Conservation (phyloP, 2,797 vertebrate genomes). For the Gadopsis bispinosus region DNA sequence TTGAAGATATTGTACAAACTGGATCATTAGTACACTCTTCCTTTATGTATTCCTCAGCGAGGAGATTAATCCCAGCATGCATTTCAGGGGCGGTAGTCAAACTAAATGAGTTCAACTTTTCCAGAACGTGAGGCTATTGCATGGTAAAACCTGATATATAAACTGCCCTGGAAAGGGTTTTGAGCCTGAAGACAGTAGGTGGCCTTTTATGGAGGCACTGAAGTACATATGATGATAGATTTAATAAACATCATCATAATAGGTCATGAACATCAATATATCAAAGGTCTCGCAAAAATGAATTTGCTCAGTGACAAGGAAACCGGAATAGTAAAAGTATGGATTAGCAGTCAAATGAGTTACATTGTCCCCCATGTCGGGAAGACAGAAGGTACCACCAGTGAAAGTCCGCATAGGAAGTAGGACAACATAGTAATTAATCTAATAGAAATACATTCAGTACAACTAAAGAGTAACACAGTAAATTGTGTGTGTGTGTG, state of each 20-base stretch:
- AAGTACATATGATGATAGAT: background rate
- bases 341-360: background rate
- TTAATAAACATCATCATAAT: background rate
- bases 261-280: background rate
- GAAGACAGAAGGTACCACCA: background rate
- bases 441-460: too few species aligned
- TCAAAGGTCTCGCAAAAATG: background rate
- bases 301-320: background rate
- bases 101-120: background rate
- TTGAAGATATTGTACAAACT: slow-evolving; percentile 8
- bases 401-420: background rate
- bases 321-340: background rate
- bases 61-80: background rate
- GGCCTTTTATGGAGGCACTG: background rate
- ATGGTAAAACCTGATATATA: background rate
- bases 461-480: background rate
- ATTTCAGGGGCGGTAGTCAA: background rate
- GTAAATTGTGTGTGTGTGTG: slow-evolving; percentile 1
- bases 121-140: background rate
- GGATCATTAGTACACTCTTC: slow-evolving; percentile 18
- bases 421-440: too few species aligned
- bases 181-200: background rate
- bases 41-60: background rate
- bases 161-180: background rate
- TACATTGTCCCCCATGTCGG: background rate